phyloP scores from a whole-genome alignment of 2,113 vertebrate genomes.

The Nothobranchius kuhntae region DNA sequence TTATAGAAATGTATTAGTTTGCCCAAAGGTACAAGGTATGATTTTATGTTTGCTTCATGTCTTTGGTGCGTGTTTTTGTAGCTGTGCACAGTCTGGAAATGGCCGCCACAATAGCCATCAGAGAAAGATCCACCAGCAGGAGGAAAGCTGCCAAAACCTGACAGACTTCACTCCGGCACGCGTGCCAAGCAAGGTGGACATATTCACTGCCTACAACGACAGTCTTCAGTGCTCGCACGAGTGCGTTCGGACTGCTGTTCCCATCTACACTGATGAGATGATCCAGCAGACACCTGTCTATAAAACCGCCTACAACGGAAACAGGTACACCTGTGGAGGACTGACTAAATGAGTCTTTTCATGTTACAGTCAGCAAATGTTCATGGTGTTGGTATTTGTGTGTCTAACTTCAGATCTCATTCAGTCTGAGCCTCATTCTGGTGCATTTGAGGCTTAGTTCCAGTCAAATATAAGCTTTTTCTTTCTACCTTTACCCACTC shows the following conservation, averaged over 20 bases:
- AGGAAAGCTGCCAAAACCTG: slow-evolving; percentile 98
- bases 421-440: background rate
- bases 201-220: slow-evolving; percentile 98
- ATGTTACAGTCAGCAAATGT: background rate
- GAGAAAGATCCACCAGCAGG: slow-evolving; percentile 95
- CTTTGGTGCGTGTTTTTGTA: slow-evolving; percentile 85
- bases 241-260: slow-evolving; percentile 89
- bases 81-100: slow-evolving; percentile 93
- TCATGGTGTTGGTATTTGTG: too few relatives aligned
- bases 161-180: slow-evolving; percentile 94
- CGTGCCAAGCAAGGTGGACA: slow-evolving; percentile 95
- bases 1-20: background rate
- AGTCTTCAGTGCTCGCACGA: slow-evolving; percentile 96
- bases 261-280: slow-evolving; percentile 90
- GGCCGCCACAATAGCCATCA: slow-evolving; percentile 93
- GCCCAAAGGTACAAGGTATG: slow-evolving; percentile 75
- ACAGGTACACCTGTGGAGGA: slow-evolving; percentile 81
- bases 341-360: background rate
- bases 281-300: slow-evolving; percentile 90
- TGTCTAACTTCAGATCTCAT: background rate
- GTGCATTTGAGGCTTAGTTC: too few relatives aligned
- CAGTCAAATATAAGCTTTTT: too few relatives aligned
- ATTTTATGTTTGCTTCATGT: slow-evolving; percentile 84
- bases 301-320: slow-evolving; percentile 94
- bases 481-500: too few relatives aligned